Conservation (phyloP, 2,888 invertebrate genomes). For the Eurois occulta region DNA sequence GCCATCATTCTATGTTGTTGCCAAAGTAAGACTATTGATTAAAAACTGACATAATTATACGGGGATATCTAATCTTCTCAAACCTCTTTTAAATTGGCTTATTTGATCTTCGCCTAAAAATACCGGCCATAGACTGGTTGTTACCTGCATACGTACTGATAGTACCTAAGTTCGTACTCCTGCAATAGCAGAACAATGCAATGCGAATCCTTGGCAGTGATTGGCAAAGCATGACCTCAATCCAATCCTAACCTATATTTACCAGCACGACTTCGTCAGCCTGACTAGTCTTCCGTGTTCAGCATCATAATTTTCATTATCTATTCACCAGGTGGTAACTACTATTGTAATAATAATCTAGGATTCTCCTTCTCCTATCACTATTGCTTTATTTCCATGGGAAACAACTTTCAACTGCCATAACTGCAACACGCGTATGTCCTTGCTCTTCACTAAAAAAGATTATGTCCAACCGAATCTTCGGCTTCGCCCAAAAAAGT, state of each 20-base stretch:
- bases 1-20: no score
- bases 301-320: slow-evolving; percentile 6
- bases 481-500: background rate
- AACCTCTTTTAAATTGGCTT: background rate
- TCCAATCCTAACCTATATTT: background rate
- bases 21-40: background rate
- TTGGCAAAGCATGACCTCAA: background rate
- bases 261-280: slow-evolving; percentile 2
- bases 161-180: background rate
- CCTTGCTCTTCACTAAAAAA: background rate
- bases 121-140: background rate
- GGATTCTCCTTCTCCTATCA: no score
- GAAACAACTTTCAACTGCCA: background rate
- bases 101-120: background rate
- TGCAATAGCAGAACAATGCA: background rate
- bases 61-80: background rate
- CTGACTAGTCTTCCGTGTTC: background rate
- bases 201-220: slow-evolving; percentile 1
- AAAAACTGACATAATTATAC: background rate
- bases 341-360: background rate
- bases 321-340: background rate
- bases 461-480: rapidly evolving
- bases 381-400: background rate
- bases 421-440: background rate
- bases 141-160: background rate